Evolutionary conservation across 2,113 vertebrate species (phyloP).

Genomic region (Oncorhynchus tshawytscha): DNA sequence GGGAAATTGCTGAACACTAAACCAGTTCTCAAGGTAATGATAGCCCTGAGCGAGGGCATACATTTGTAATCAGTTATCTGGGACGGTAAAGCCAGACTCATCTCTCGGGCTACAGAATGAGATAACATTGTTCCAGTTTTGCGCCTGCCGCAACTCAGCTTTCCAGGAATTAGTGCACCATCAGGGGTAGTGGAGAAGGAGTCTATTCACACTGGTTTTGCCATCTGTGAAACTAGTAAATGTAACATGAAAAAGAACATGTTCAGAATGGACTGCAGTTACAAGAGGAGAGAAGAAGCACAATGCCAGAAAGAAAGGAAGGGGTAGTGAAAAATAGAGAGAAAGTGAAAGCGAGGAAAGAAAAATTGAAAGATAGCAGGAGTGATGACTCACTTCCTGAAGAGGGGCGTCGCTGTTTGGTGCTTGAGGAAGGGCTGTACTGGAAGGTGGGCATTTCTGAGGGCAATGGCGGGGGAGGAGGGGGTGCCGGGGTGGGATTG

Average conservation of each 20-base stretch:
- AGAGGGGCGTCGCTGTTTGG: constrained; percentile 80
- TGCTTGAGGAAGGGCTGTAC: constrained; percentile 17
- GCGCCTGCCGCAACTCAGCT: constrained; percentile 2
- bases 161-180: constrained; percentile 14
- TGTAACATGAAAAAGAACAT: background rate
- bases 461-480: constrained; percentile 80
- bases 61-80: constrained; percentile 69
- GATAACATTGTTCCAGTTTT: constrained; percentile 22
- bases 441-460: constrained; percentile 52
- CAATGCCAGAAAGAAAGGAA: too few relatives aligned
- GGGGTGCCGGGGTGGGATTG: constrained; percentile 64
- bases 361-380: background rate
- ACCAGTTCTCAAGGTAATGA: constrained; percentile 69
- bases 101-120: constrained; percentile 43
- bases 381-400: constrained; percentile 86
- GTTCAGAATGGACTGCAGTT: background rate
- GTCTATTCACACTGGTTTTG: background rate
- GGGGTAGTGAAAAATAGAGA: too few relatives aligned
- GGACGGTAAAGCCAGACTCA: constrained; percentile 40
- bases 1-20: constrained; percentile 76
- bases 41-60: constrained; percentile 52
- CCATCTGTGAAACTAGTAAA: background rate
- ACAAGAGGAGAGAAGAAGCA: too few relatives aligned
- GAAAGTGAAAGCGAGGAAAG: background rate
- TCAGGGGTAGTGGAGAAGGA: too few relatives aligned